These are phyloP conservation scores for Malurus elegans DNA, from an alignment of 2,113 vertebrate species.

Conservation along the genomic window DNA sequence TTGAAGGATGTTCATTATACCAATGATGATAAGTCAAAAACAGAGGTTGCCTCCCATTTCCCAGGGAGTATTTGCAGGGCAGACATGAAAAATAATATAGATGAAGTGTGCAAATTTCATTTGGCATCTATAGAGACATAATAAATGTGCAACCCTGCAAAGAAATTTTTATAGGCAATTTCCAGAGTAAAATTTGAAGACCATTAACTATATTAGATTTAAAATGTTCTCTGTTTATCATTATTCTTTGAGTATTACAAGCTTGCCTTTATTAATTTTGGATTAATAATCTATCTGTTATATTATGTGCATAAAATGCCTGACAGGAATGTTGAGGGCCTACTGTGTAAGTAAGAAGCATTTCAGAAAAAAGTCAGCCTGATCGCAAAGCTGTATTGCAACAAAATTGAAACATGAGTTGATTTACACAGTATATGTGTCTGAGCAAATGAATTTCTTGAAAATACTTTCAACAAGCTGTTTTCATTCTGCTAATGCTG, in stretches of 20 bases:
- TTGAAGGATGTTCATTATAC: background rate
- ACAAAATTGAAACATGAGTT: background rate
- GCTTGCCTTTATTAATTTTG: slow-evolving; percentile 25
- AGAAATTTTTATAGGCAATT: slow-evolving; percentile 44
- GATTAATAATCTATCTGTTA: slow-evolving; percentile 10
- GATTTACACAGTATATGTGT: background rate
- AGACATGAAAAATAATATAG: slow-evolving; percentile 15
- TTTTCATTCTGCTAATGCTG: background rate
- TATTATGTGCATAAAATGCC: background rate
- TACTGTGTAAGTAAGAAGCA: background rate
- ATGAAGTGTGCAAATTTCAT: slow-evolving; percentile 26
- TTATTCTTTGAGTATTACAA: slow-evolving; percentile 28
- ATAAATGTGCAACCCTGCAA: slow-evolving; percentile 23
- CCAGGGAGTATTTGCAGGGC: background rate
- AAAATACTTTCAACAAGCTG: background rate
- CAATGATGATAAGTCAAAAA: background rate
- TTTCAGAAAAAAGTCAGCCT: background rate
- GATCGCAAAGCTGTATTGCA: background rate
- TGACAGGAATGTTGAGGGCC: background rate
- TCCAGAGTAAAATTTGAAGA: slow-evolving; percentile 33
- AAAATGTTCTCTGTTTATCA: slow-evolving; percentile 20
- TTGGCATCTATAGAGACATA: slow-evolving; percentile 21
- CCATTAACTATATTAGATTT: slow-evolving; percentile 35
- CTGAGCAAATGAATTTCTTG: background rate
- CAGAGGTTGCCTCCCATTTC: background rate